Base-by-base conservation (phyloP, 2,888 invertebrate species). In the Gymnocheta viridis region DNA sequence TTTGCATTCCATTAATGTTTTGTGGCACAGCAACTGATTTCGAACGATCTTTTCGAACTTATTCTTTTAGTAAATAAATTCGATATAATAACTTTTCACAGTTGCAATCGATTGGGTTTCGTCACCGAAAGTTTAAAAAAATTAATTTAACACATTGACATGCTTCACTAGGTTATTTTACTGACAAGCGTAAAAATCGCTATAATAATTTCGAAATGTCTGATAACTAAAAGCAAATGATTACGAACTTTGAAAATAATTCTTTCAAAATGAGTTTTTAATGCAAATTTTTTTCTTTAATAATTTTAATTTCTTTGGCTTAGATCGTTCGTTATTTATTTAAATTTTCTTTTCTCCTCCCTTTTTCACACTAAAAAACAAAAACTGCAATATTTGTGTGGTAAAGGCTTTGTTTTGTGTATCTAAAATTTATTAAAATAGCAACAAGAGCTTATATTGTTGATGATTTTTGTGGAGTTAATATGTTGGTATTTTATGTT, bases 391-490 rank as follows among this genome's bases (percentile, higher is more conserved):
- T 82, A 35, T 62, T 38, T 64, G n/a, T 62, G 29, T 70, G 80
- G 79, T 83, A 41, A 80, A 66, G 70, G 83, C 76, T 76, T 79
- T 83, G 49, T 79, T 76, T 79, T 83, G 49, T 79, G 74, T 79
- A 62, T 70, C 41, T 70, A 79, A 74, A 77, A 22, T 44, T 29
- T 44, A 29, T 47, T 32, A 56, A 74, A 64, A 62, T 64, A 72
- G 47, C 60, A 51, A 66, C 22, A 73, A 51, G 66, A 56, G 54
- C 74, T 86, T 70, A 77, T 76, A 47, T 87, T 89, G 84, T 91
- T 91, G 90, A 91, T 91, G 92, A 92, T 91, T 91, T 91, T 92
- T 91, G 92, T 91, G 91, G 88, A 89, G 88, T 88, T 85, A 80
- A 85, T 85, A 66, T 82, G 70, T 70, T 78, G 64, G 49, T 73